Evolutionary conservation across 1,140 invertebrate species (phyloP).

Genomic region (Pygmarrhopalites habei): DNA sequence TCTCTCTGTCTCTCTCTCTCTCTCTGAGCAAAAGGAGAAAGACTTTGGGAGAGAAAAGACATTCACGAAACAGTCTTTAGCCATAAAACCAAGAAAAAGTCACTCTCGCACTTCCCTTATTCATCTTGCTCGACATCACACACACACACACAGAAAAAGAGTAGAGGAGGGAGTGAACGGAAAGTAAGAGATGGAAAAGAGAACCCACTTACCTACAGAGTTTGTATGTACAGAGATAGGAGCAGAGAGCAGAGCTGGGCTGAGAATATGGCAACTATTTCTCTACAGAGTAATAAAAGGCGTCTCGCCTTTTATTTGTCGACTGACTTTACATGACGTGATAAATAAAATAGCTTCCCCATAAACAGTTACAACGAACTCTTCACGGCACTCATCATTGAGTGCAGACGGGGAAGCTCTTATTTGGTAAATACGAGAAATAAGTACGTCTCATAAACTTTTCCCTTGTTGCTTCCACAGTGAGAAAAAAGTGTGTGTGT

Average conservation of each 20-base stretch:
- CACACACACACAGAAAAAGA: too few species aligned
- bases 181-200: not conserved
- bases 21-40: too few species aligned
- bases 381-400: not conserved
- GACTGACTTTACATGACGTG: slow-evolving; percentile 4
- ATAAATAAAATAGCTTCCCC: slow-evolving; percentile 4
- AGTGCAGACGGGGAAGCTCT: not conserved
- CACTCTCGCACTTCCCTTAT: not conserved
- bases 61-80: not conserved
- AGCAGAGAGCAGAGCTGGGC: too few species aligned
- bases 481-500: too few species aligned
- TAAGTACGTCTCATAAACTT: too few species aligned
- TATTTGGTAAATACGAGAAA: too few species aligned
- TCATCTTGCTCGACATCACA: not conserved
- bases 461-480: too few species aligned
- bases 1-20: too few species aligned
- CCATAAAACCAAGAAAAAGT: not conserved
- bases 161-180: not conserved
- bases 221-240: too few species aligned
- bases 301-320: slow-evolving; percentile 4
- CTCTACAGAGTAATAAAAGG: not conserved
- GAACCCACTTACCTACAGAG: not conserved
- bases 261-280: not conserved
- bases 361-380: not conserved
- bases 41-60: not conserved